Evolutionary conservation across 2,797 vertebrate genomes (phyloP), one percentile per base, ranked within the genome.

Genomic region (Coccyzus lansbergi): DNA sequence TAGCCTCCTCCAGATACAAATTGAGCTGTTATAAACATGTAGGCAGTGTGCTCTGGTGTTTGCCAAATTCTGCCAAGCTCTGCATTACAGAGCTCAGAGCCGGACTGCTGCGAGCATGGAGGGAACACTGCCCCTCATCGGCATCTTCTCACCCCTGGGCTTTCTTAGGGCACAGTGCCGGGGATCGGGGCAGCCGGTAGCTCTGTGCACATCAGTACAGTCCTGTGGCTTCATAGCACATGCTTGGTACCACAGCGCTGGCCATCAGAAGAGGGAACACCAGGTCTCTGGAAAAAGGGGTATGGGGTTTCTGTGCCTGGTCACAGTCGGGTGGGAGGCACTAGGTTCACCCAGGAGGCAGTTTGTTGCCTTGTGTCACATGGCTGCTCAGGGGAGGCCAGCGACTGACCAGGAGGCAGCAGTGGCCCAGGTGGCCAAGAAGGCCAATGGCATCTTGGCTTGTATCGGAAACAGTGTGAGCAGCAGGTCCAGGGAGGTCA

Each of bases 31-130:
- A 22, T 14, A 48, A n/a, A 49, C 1, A 3, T 4, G 2, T 33
- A 64, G 31, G 36, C 13, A 21, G 34, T 5, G 28, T 33, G 26
- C 42, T 81, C 58, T 40, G 48, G 10, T 18, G 13, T 68, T 49
- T 60, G 71, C 17, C 36, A 4, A 8, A 12, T 60, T 64, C 52
- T 80, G 72, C 51, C 28, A 34, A 65, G n/a, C 77, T 88, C 26
- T 0, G 0, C 46, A 65, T 72, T 7, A 33, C 25, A 1, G 21
- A 12, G 1, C n/a, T 44, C 29, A 68, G 59, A 46, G n/a, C 59
- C 42, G 51, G 40, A 60, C 12, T 2, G 3, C 63, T 51, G 53
- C 0, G 16, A 46, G 51, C 58, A 6, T 9, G 25, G 21, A 48
- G 52, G 34, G 52, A 46, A 12, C 40, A 14, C 52, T 74, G 48